Evolutionary conservation across 2,888 invertebrate genomes (phyloP), one percentile per base, ranked within the genome.

Genomic region (Rhagophthalmus giganteus): DNA sequence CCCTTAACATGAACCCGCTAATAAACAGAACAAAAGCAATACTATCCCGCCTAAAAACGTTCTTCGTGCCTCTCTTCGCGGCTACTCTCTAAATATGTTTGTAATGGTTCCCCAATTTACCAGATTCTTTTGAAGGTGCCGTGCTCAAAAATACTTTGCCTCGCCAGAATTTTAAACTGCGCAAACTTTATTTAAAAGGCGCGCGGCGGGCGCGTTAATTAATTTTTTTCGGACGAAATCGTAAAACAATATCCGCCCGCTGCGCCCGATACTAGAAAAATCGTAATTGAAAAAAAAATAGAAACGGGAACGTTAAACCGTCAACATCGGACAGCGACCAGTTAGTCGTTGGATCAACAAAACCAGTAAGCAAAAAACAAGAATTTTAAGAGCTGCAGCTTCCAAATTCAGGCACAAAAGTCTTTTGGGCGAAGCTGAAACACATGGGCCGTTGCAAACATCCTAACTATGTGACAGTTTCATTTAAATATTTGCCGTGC

Each of bases 91-190:
- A 67, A 69, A 68, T 68, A 65, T 67, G 69, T 70, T 67, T 69
- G 70, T 70, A 70, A 71, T 70, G 70, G 66, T 70, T 67, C 64
- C 65, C 64, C 68, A 71, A 71, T 69, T 70, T 69, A 70, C 67
- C 64, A 59, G 66, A 51, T 48, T 47, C 59, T 47, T 55, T 55
- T 57, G 55, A 54, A 50, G 54, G 48, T 52, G 45, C 44, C 58
- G 57, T 48, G 28, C 27, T 40, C 27, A 35, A 34, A 16, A 51
- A 48, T 35, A 51, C 20, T 47, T 40, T 26, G 33, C 30, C 31
- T 28, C 25, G 28, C 38, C 25, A 47, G 30, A 27, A 34, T 48
- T 48, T 48, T 30, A 48, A 26, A 32, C 27, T 38, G 38, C 38
- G 14, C 38, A 5, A 10, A 38, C 27, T 38, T 27, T 27, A 14